These are phyloP conservation scores for Panthera leo DNA, from an alignment of 2,113 vertebrate genomes.

Conservation along the genomic window DNA sequence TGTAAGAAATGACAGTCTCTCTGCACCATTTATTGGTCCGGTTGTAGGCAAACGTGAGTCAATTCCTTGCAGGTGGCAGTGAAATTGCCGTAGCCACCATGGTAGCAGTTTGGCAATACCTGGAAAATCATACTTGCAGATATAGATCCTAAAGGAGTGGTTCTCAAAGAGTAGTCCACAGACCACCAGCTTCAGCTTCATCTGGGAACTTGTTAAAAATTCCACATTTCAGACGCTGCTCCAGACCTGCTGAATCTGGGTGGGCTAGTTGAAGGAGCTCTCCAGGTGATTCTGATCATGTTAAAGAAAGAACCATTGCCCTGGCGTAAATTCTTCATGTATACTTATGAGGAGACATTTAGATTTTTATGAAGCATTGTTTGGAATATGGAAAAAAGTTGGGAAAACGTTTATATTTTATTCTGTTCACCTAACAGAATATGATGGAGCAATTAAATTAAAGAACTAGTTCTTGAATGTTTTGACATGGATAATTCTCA, in stretches of 20 bases:
- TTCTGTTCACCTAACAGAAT: background rate
- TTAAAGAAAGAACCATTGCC: background rate
- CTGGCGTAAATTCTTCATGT: background rate
- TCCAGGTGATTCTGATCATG: background rate
- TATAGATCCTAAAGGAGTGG: background rate
- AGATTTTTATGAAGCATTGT: background rate
- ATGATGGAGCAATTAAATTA: background rate
- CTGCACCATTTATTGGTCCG: background rate
- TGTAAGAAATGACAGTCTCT: background rate
- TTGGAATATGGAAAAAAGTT: background rate
- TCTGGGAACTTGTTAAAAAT: background rate
- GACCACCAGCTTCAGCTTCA: background rate
- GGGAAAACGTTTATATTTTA: background rate
- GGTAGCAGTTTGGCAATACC: background rate
- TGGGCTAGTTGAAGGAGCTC: background rate
- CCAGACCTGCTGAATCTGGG: background rate
- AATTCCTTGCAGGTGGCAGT: background rate
- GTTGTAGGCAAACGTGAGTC: background rate
- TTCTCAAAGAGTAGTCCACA: background rate
- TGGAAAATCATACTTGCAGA: background rate
- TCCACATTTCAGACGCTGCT: background rate
- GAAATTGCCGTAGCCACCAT: background rate
- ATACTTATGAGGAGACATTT: background rate
- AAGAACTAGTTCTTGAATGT: background rate
- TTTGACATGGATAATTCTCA: background rate